A percentile compares a stretch with the other conserved stretches of the same genome.
phyloP scores from a whole-genome alignment of 2,888 invertebrate genomes.

The Ormyrus nitidulus region DNA sequence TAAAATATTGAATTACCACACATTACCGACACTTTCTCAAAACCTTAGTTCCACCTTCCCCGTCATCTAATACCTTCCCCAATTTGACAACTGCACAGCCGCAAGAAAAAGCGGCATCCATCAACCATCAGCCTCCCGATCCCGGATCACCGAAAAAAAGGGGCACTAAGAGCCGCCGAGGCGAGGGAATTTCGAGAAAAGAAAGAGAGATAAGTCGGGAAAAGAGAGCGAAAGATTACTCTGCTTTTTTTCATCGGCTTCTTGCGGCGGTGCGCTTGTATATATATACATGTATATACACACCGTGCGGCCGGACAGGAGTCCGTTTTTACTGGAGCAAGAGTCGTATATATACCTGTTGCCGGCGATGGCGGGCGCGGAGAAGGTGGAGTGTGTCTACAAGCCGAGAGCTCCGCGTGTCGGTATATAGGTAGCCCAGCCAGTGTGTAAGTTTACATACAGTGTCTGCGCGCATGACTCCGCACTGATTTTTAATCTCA shows the following conservation, averaged over 20 bases:
- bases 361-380: conserved; percentile 10
- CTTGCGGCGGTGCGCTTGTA: conserved; percentile 17
- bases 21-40: too few species aligned
- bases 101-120: too few species aligned
- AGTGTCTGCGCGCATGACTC: conserved; percentile 36
- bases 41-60: too few species aligned
- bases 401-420: not conserved
- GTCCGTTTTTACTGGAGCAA: conserved; percentile 38
- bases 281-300: conserved; percentile 3
- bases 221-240: conserved; percentile 32
- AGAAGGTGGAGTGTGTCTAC: not conserved
- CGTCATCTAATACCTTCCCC: too few species aligned
- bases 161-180: not conserved
- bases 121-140: too few species aligned
- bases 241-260: conserved; percentile 17
- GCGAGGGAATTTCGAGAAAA: conserved; percentile 14
- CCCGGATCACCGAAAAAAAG: not conserved
- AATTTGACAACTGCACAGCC: too few species aligned
- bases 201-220: not conserved
- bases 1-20: too few species aligned
- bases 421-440: not conserved
- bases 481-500: conserved; percentile 22
- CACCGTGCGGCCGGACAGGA: conserved; percentile 16
- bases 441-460: not conserved
- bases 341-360: conserved; percentile 31